Evolutionary conservation across 1,140 invertebrate genomes (phyloP).

Genomic region (Pogonus chalceus): DNA sequence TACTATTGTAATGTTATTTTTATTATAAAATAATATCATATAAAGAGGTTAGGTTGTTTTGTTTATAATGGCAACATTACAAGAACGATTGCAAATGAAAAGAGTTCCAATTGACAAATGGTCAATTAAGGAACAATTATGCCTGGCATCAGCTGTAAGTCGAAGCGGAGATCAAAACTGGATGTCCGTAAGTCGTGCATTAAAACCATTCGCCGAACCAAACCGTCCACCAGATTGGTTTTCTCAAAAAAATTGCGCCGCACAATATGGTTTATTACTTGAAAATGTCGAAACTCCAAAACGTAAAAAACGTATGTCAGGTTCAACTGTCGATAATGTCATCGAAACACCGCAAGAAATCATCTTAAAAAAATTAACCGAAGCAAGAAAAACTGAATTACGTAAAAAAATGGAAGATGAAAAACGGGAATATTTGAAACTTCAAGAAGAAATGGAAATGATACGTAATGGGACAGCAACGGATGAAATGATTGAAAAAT

Average conservation of each 20-base stretch:
- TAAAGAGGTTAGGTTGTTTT: too few relatives aligned
- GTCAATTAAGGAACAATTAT: slow-evolving; percentile 74
- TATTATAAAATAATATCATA: too few relatives aligned
- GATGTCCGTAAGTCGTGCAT: slow-evolving; percentile 77
- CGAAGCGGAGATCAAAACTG: slow-evolving; percentile 90
- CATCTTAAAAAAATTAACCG: slow-evolving; percentile 66
- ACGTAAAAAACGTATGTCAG: slow-evolving; percentile 66
- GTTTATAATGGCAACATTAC: slow-evolving; percentile 41
- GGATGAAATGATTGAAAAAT: slow-evolving; percentile 59
- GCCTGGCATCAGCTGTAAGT: slow-evolving; percentile 74
- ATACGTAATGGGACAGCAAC: slow-evolving; percentile 41
- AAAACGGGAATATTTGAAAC: slow-evolving; percentile 57
- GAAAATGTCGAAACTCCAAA: slow-evolving; percentile 81
- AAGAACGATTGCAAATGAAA: slow-evolving; percentile 54
- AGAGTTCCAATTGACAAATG: slow-evolving; percentile 67
- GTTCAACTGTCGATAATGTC: slow-evolving; percentile 39
- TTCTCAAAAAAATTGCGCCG: slow-evolving; percentile 82
- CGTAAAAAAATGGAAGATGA: slow-evolving; percentile 57
- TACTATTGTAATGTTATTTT: too few relatives aligned
- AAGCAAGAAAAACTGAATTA: slow-evolving; percentile 68
- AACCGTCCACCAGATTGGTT: slow-evolving; percentile 80
- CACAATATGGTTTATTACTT: slow-evolving; percentile 75
- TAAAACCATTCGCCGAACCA: slow-evolving; percentile 61
- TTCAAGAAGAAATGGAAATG: slow-evolving; percentile 51
- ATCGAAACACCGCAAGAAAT: slow-evolving; percentile 69